A percentile compares a stretch with the other conserved stretches of the same genome.
phyloP scores from a whole-genome alignment of 2,113 vertebrate genomes.

The Lampris megalopsis region DNA sequence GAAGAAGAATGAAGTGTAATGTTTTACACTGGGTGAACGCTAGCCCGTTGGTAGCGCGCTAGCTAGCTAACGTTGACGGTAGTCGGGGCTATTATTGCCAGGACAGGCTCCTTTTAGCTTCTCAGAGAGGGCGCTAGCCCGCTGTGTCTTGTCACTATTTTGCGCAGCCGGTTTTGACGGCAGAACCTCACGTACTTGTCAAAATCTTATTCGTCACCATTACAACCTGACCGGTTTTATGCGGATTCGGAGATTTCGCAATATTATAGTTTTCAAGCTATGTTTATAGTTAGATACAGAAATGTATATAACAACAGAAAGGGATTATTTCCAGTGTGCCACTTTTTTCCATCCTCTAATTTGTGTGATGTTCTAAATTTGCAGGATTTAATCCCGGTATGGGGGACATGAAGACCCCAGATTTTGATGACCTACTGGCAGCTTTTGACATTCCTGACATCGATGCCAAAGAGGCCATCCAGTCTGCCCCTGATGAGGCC shows the following conservation, averaged over 20 bases:
- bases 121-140: conserved; percentile 21
- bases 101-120: conserved; percentile 9
- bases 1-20: conserved; percentile 26
- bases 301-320: conserved; percentile 2
- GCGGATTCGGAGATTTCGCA: background rate
- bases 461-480: conserved; percentile 93
- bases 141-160: background rate
- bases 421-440: conserved; percentile 95
- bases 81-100: conserved; percentile 39
- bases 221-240: background rate
- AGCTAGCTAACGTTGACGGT: conserved; percentile 38
- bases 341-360: background rate
- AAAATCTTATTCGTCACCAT: background rate
- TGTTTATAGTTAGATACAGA: conserved; percentile 1
- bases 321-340: background rate
- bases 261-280: background rate
- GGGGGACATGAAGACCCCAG: conserved; percentile 98
- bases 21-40: conserved; percentile 40
- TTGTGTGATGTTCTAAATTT: conserved; percentile 16
- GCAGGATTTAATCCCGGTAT: conserved; percentile 84
- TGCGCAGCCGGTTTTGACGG: conserved; percentile 8
- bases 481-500: conserved; percentile 87
- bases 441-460: conserved; percentile 97
- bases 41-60: conserved; percentile 51
- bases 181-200: background rate